Evolutionary conservation across 2,113 vertebrate genomes (phyloP).

Genomic region (Mirounga angustirostris): DNA sequence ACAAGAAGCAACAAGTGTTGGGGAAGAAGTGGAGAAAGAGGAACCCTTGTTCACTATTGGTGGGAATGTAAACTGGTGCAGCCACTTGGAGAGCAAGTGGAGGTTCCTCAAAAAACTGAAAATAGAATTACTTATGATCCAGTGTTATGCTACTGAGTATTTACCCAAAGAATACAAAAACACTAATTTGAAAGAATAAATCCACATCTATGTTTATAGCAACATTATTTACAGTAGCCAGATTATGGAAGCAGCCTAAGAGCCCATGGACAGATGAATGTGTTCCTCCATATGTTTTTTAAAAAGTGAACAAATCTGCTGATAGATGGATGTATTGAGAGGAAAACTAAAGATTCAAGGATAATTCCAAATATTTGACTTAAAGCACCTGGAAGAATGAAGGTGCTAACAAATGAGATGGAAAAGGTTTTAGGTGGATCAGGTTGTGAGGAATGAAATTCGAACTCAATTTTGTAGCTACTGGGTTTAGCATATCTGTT

Average conservation of each 20-base stretch:
- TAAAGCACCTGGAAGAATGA: background rate
- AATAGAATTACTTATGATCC: background rate
- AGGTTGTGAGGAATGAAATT: background rate
- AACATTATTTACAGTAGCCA: background rate
- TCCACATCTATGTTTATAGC: background rate
- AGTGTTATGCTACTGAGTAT: background rate
- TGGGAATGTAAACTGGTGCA: background rate
- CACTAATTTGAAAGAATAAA: background rate
- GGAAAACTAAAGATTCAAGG: background rate
- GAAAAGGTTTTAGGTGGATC: background rate
- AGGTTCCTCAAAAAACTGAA: background rate
- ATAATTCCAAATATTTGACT: background rate
- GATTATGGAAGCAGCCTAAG: background rate
- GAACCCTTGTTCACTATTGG: background rate
- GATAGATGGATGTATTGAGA: background rate
- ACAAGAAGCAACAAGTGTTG: background rate
- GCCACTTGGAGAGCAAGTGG: background rate
- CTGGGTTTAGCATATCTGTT: background rate
- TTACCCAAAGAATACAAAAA: background rate
- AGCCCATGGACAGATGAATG: background rate
- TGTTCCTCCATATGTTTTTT: background rate
- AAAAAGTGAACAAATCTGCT: background rate
- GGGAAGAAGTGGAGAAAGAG: background rate
- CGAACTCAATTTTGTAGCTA: background rate
- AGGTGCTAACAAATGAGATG: background rate